Evolutionary conservation across 1,140 invertebrate species (phyloP), one percentile per base, ranked within the genome.

Genomic region (Drosophila nigrodunni): DNA sequence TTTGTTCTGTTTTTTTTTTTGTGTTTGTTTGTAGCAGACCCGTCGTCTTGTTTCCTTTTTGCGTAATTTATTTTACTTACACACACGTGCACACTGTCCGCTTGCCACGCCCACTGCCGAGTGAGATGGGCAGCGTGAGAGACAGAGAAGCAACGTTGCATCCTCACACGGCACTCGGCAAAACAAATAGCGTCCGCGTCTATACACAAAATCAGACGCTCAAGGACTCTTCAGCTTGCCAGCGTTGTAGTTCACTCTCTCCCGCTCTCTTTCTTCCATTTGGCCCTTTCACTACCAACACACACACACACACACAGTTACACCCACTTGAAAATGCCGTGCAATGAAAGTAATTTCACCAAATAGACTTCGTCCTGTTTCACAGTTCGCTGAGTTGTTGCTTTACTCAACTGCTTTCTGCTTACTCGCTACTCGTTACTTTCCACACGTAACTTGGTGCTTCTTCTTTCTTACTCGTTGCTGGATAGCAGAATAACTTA

Each of bases 171-270:
- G 57, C 69, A 65, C 69, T 58, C 80, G 43, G 60, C 69, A 87
- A 74, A 87, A 87, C 83, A 87, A 88, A 88, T 89, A 89, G 41
- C 80, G 85, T 89, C 70, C 85, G 82, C 78, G 86, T 89, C 85
- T 85, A 83, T 89, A 89, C 81, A 90, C 86, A 89, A 89, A 89
- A 90, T 89, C 85, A 89, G 85, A 89, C 86, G 85, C 85, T 89
- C 85, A 89, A 89, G 85, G 85, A 90, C 85, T 89, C 78, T 88
- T 75, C 68, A 83, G 80, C 66, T 78, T 74, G 59, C 72, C 64
- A 62, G 61, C 65, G 34, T 10, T 8, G 18, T 47, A 46, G 10
- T 30, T 55, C 79, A 49, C 62, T 18, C 43, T 46, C 62, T 49
- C 75, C 41, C 9, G 44, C 37, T 41, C 65, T 1, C 7, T 8